Evolutionary conservation across 37 sponge, comb jelly and placozoan species (phyloP), one percentile per base, ranked within the genome.

Genomic region (Chondrilla cf. caribensis): DNA sequence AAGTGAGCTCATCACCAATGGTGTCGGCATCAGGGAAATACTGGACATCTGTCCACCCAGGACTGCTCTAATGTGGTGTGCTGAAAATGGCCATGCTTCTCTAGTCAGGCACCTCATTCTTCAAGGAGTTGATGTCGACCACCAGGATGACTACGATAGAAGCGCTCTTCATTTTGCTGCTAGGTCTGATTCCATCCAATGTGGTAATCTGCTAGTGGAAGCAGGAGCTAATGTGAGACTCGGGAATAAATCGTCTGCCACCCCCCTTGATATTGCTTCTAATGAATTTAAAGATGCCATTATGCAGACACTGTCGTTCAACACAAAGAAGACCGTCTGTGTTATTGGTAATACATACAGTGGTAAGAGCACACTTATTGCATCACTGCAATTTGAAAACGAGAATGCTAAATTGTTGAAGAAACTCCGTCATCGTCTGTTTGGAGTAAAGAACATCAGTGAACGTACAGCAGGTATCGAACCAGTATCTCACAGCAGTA

Each of bases 361-460:
- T 9, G 89, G 89, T n/a, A 89, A 89, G 70, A 89, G 79, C 54
- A 89, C 89, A 7, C 81, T 89, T 0, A 84, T 84, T 6, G 51
- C 66, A 3, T 75, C 89, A 54, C 70, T 89, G 3, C 77, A 88
- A 38, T 11, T 7, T 1, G 54, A 62, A 2, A 24, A 26, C 15
- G 44, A 40, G 51, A 47, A 47, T 47, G 51, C 51, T 47, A 47
- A 47, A 6, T 47, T 47, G 11, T 14, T 47, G 51, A 47, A 47
- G 11, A 47, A 47, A 47, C 6, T 47, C 51, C 51, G 51, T 47
- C 6, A 60, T 60, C 22, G 64, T 4, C 29, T 60, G 19, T 28
- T 22, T 22, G 29, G 64, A 60, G 64, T 60, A 7, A 4, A 15
- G 24, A n/a, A 60, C 64, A 22, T 22, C 29, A 22, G 64, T 26